These are phyloP conservation scores for Nephrotoma appendiculata DNA, from an alignment of 2,888 invertebrate genomes.

Conservation along the genomic window DNA sequence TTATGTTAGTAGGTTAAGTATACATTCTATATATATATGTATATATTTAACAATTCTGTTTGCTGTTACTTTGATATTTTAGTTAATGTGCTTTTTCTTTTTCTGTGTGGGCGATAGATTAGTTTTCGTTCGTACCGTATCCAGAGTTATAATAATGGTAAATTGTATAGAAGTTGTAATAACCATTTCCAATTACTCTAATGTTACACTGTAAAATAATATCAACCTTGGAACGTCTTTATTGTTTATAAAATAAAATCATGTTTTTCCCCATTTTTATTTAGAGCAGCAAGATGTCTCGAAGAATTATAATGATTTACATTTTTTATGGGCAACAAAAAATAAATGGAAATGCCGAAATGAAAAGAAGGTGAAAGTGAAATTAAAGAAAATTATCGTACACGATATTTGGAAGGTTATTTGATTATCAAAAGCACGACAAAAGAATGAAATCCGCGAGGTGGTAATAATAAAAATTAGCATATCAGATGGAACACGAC, in stretches of 20 bases:
- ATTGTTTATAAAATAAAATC: neutral
- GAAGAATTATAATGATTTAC: neutral
- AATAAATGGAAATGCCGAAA: neutral
- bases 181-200: neutral
- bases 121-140: neutral
- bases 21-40: neutral
- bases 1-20: neutral
- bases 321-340: neutral
- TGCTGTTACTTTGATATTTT: neutral
- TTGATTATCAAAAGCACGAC: neutral
- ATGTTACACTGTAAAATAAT: neutral
- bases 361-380: neutral
- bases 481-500: neutral
- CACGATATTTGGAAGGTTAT: neutral
- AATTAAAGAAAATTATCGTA: neutral
- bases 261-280: neutral
- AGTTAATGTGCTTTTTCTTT: neutral
- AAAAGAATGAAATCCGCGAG: neutral
- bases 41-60: neutral
- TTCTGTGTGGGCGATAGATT: neutral
- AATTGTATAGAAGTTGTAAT: neutral
- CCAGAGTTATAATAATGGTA: neutral
- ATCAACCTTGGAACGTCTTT: neutral
- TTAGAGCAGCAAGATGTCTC: neutral
- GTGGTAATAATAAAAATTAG: neutral